A percentile compares a stretch with the other conserved stretches of the same genome.
Evolutionary conservation across 2,797 vertebrate genomes (phyloP).

Genomic region (Takifugu rubripes): DNA sequence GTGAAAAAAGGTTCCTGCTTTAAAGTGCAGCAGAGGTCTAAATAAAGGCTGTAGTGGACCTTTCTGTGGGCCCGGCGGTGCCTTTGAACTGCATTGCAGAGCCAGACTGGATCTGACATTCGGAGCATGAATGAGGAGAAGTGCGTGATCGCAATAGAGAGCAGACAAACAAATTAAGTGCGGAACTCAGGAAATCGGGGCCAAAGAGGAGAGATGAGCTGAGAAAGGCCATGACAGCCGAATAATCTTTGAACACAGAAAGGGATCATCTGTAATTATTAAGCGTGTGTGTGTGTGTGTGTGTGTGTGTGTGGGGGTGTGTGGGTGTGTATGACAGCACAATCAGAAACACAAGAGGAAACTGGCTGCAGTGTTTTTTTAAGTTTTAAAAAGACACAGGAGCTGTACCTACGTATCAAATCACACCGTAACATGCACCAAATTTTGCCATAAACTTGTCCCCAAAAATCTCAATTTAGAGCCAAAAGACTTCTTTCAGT

Average conservation of each 20-base stretch:
- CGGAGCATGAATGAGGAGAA: constrained; percentile 21
- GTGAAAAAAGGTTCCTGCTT: constrained; percentile 24
- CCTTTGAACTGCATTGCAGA: constrained; percentile 53
- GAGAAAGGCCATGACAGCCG: neutral
- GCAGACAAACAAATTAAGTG: constrained; percentile 17
- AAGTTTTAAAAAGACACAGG: neutral
- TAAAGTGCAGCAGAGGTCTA: constrained; percentile 19
- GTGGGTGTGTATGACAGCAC: neutral
- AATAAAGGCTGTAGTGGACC: constrained; percentile 21
- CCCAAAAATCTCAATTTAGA: too few relatives aligned
- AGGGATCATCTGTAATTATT: constrained; percentile 6
- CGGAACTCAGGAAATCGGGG: constrained; percentile 16
- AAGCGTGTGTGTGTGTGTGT: neutral
- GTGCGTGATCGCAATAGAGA: constrained; percentile 11
- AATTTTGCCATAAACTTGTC: neutral
- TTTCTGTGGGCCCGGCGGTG: constrained; percentile 8
- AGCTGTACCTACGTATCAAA: neutral
- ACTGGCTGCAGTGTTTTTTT: neutral
- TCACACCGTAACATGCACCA: neutral
- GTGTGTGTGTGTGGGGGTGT: neutral
- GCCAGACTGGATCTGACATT: constrained; percentile 28
- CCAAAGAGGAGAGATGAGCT: neutral
- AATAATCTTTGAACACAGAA: neutral
- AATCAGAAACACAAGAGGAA: constrained; percentile 1
- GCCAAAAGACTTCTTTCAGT: too few relatives aligned